Conservation (phyloP, 2,888 invertebrate species). For the Dasysyrphus tricinctus region DNA sequence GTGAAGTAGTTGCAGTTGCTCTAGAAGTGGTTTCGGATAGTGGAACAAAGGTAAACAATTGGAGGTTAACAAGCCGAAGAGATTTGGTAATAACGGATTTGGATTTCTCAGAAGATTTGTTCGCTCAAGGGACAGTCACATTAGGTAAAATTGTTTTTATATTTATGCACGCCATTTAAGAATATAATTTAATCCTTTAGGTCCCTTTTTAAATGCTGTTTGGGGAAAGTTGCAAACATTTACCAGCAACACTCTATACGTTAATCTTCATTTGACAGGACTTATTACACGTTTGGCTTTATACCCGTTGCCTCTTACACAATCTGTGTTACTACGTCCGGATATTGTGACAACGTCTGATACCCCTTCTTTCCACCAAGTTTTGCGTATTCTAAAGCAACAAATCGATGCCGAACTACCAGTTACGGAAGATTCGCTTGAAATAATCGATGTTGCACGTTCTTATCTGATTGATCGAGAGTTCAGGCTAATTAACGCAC, state of each 20-base stretch:
- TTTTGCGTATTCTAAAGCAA: conserved; percentile 91
- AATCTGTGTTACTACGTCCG: conserved; percentile 94
- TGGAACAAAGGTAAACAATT: conserved; percentile 77
- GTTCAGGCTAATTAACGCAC: conserved; percentile 88
- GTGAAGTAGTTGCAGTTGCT: conserved; percentile 68
- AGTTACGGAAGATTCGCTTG: conserved; percentile 84
- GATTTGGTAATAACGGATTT: conserved; percentile 81
- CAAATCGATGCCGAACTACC: conserved; percentile 92
- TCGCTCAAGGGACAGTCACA: conserved; percentile 83
- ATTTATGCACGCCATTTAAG: neutral
- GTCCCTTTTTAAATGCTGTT: conserved; percentile 92
- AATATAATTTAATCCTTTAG: conserved; percentile 80
- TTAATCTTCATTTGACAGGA: conserved; percentile 94
- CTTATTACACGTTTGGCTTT: conserved; percentile 93
- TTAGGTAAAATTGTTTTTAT: conserved; percentile 79
- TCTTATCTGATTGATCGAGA: conserved; percentile 92
- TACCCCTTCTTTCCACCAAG: conserved; percentile 95
- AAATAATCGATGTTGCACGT: conserved; percentile 90
- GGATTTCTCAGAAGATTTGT: conserved; percentile 83
- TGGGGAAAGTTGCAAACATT: conserved; percentile 92
- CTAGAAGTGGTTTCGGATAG: conserved; percentile 59
- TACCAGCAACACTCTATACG: conserved; percentile 92
- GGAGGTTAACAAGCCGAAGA: conserved; percentile 81
- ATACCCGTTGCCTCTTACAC: conserved; percentile 94
- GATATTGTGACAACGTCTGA: conserved; percentile 94